Conservation (phyloP, 1,140 invertebrate genomes). For the Nixonia krombeini region DNA sequence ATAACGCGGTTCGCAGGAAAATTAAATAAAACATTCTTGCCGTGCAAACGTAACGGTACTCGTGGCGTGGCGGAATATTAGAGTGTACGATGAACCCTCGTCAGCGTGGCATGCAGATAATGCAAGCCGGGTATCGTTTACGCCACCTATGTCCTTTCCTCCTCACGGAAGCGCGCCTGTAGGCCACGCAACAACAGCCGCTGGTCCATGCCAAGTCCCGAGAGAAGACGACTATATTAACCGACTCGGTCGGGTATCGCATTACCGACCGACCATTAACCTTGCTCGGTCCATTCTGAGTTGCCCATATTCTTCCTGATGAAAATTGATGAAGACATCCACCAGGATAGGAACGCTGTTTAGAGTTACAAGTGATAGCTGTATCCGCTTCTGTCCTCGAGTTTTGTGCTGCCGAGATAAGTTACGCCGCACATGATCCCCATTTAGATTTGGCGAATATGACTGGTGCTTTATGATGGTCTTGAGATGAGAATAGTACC, state of each 20-base stretch:
- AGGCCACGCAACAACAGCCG: slow-evolving; percentile 27
- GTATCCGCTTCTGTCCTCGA: slow-evolving; percentile 30
- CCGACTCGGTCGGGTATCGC: slow-evolving; percentile 40
- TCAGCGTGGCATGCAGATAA: slow-evolving; percentile 51
- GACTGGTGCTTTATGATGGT: background rate
- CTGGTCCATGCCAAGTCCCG: slow-evolving; percentile 12
- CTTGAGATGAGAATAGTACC: too few species aligned
- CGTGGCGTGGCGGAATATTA: slow-evolving; percentile 23
- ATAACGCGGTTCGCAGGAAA: slow-evolving; percentile 41
- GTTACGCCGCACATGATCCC: slow-evolving; percentile 32
- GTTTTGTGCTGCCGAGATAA: slow-evolving; percentile 37
- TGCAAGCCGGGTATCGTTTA: slow-evolving; percentile 47
- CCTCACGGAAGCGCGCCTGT: background rate
- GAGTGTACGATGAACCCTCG: slow-evolving; percentile 46
- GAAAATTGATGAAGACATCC: slow-evolving; percentile 49
- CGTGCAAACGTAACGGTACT: too few species aligned
- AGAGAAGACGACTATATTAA: slow-evolving; percentile 47
- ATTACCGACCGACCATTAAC: slow-evolving; percentile 44
- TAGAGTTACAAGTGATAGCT: slow-evolving; percentile 42
- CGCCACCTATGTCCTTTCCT: slow-evolving; percentile 43
- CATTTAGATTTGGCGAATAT: slow-evolving; percentile 26
- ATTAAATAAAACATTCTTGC: slow-evolving; percentile 36
- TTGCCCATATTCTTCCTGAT: slow-evolving; percentile 44
- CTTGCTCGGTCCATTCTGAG: slow-evolving; percentile 38
- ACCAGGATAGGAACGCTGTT: slow-evolving; percentile 35